A percentile compares a stretch with the other conserved stretches of the same genome.
phyloP scores from a whole-genome alignment of 2,888 invertebrate genomes.

The Drosophila borborema region DNA sequence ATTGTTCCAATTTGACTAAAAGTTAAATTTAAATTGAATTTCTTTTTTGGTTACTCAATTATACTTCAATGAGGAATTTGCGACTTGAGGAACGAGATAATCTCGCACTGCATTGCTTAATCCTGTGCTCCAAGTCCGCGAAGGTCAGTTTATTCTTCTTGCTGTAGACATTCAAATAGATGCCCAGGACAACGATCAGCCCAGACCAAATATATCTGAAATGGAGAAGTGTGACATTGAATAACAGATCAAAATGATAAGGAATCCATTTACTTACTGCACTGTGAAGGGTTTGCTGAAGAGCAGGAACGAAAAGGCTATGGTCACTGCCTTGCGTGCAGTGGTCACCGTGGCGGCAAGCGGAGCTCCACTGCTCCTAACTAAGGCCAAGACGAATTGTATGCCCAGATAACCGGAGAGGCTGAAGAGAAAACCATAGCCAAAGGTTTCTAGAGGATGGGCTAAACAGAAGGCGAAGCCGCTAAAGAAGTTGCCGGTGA shows the following conservation, averaged over 20 bases:
- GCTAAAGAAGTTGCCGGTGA: constrained; percentile 90
- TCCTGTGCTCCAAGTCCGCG: constrained; percentile 71
- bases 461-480: constrained; percentile 92
- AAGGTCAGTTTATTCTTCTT: constrained; percentile 87
- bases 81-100: constrained; percentile 70
- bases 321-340: constrained; percentile 95
- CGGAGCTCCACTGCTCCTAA: constrained; percentile 95
- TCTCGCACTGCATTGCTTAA: constrained; percentile 49
- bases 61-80: constrained; percentile 82
- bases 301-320: constrained; percentile 95
- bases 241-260: neutral
- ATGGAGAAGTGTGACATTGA: neutral
- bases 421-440: constrained; percentile 94
- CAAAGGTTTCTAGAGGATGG: constrained; percentile 91
- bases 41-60: constrained; percentile 49
- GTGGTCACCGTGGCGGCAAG: constrained; percentile 97
- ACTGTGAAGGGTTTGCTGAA: constrained; percentile 97
- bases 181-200: constrained; percentile 93
- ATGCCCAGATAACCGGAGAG: constrained; percentile 96
- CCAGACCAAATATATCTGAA: constrained; percentile 96
- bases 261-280: constrained; percentile 88
- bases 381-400: constrained; percentile 95
- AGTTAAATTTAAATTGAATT: constrained; percentile 11
- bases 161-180: constrained; percentile 96
- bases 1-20: constrained; percentile 55